Evolutionary conservation across 2,797 vertebrate genomes (phyloP).

Genomic region (Parambassis ranga): DNA sequence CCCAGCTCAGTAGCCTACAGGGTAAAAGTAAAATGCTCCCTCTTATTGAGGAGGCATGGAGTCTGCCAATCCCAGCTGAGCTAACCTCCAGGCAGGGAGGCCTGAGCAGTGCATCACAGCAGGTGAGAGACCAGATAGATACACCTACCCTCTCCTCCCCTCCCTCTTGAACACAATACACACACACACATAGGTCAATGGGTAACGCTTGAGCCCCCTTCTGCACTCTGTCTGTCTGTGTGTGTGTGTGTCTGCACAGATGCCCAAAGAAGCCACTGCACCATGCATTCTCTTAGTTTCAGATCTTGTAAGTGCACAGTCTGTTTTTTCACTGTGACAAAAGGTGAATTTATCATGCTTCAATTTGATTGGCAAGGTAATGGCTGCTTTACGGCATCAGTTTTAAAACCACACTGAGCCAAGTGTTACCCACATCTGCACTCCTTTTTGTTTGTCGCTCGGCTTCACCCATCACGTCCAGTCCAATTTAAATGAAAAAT

Average conservation of each 20-base stretch:
- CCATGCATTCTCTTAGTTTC: no score
- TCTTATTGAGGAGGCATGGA: constrained; percentile 99
- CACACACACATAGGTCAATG: constrained; percentile 40
- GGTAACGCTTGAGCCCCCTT: constrained; percentile 63
- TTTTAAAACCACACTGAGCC: constrained; percentile 28
- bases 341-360: not conserved
- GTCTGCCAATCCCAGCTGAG: constrained; percentile 99
- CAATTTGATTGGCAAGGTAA: not conserved
- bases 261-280: constrained; percentile 40
- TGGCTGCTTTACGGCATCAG: constrained; percentile 29
- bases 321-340: not conserved
- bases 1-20: constrained; percentile 99
- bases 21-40: constrained; percentile 99
- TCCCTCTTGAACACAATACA: constrained; percentile 32
- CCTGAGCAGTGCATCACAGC: constrained; percentile 97
- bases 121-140: constrained; percentile 93
- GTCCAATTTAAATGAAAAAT: not conserved
- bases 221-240: not conserved
- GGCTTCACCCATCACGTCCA: constrained; percentile 69
- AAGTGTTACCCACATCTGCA: constrained; percentile 64
- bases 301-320: not conserved
- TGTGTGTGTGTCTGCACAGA: not conserved
- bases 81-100: constrained; percentile 99
- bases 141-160: constrained; percentile 62
- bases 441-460: constrained; percentile 37